Evolutionary conservation across 1,140 invertebrate species (phyloP).

Genomic region (Littorina saxatilis): DNA sequence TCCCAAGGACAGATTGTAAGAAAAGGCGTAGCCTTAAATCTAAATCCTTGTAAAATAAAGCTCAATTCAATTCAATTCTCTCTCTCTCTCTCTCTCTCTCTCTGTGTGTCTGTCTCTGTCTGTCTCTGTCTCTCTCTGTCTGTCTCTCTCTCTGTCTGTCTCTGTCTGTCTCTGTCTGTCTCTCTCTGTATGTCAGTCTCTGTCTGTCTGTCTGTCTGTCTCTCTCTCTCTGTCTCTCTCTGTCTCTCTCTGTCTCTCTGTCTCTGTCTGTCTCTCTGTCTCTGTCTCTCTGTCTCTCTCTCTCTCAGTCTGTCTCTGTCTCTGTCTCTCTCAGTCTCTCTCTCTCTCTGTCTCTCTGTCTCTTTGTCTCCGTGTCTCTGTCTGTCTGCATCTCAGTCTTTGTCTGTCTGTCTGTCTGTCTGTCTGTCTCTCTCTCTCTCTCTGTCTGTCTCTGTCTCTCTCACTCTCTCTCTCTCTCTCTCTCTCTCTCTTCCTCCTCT

Average conservation of each 20-base stretch:
- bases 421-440: no score
- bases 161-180: background rate
- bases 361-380: background rate
- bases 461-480: no score
- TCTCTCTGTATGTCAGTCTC: background rate
- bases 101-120: slow-evolving; percentile 7
- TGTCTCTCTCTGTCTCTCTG: background rate
- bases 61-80: no score
- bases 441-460: no score
- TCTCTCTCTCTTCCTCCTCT: no score
- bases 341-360: background rate
- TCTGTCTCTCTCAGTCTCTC: background rate
- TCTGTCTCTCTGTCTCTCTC: background rate
- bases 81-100: slow-evolving; percentile 15
- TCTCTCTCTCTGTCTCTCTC: background rate
- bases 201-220: background rate
- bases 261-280: background rate
- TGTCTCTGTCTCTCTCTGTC: background rate
- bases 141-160: slow-evolving; percentile 23
- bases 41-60: no score
- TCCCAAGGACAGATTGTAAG: no score
- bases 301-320: background rate
- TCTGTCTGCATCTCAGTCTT: no score
- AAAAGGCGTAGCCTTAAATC: no score
- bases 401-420: no score